These are phyloP conservation scores for Drosophila pectinifera DNA, from an alignment of 1,140 invertebrate species.

Conservation along the genomic window DNA sequence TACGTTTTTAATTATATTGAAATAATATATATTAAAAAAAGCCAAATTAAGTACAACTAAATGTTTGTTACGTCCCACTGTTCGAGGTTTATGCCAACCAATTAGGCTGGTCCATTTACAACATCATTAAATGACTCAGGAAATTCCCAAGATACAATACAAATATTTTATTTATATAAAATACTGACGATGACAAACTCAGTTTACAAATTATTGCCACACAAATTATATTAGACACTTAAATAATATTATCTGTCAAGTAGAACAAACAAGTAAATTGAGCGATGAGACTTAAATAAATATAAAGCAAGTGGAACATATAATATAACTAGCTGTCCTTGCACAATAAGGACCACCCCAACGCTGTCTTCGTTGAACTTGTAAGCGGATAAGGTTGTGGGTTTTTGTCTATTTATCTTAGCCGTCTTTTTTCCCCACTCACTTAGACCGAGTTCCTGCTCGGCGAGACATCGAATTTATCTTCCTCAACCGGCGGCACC, in stretches of 20 bases:
- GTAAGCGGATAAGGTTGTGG: background rate
- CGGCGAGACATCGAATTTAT: constrained; percentile 56
- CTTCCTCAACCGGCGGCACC: constrained; percentile 46
- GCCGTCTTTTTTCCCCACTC: background rate
- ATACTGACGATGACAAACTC: background rate
- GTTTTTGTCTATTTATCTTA: constrained; percentile 16
- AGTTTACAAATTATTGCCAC: background rate
- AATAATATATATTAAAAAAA: too few species aligned
- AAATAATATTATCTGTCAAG: background rate
- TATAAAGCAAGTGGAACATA: too few species aligned
- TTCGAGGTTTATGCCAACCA: background rate
- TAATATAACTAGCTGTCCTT: background rate
- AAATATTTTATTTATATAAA: background rate
- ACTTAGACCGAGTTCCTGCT: constrained; percentile 24
- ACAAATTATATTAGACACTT: background rate
- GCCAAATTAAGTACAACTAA: too few species aligned
- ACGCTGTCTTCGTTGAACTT: constrained; percentile 10
- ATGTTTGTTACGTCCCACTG: background rate
- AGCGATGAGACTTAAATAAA: background rate
- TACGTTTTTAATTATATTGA: too few species aligned
- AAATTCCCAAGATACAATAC: too few species aligned
- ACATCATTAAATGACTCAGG: background rate
- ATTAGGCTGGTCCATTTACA: background rate
- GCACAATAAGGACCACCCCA: background rate
- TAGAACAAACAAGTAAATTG: background rate